phyloP scores from a whole-genome alignment of 2,113 vertebrate genomes.

The Podarcis cretensis region DNA sequence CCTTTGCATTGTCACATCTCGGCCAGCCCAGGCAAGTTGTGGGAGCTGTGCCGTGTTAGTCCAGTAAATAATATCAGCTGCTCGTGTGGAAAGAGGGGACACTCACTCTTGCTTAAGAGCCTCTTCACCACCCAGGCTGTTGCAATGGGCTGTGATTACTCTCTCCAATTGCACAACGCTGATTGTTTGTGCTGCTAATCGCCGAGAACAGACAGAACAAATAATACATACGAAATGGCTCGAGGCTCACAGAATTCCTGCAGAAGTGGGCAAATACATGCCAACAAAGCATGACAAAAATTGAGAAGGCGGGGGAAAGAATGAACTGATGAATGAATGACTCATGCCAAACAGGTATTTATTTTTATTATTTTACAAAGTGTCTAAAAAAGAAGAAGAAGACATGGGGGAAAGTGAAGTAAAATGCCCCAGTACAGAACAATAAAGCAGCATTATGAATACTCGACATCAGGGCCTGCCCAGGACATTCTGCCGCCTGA shows the following conservation, averaged over 20 bases:
- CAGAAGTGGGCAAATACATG: constrained; percentile 30
- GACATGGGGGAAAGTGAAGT: constrained; percentile 24
- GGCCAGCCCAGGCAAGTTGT: constrained; percentile 61
- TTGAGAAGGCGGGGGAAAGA: constrained; percentile 22
- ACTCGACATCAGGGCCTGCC: too few relatives aligned
- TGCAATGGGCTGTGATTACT: constrained; percentile 37
- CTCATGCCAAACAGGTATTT: constrained; percentile 64
- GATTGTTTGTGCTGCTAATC: constrained; percentile 33
- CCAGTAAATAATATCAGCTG: constrained; percentile 59
- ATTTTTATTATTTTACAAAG: constrained; percentile 69
- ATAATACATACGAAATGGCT: constrained; percentile 37
- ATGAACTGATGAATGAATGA: constrained; percentile 39
- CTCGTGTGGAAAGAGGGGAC: constrained; percentile 45
- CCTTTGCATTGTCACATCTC: constrained; percentile 48
- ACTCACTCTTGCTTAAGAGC: constrained; percentile 52
- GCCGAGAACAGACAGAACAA: constrained; percentile 34
- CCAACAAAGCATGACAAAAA: constrained; percentile 27
- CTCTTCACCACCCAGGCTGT: constrained; percentile 35
- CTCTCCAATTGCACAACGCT: constrained; percentile 17
- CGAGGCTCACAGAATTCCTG: constrained; percentile 15
- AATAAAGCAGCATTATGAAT: constrained; percentile 55
- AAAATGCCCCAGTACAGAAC: constrained; percentile 69
- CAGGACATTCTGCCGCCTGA: too few relatives aligned
- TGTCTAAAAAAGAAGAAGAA: constrained; percentile 56
- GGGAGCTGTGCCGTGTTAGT: constrained; percentile 32